Percentiles rank a stretch among this genome's conserved stretches.
These are phyloP conservation scores for Nematolebias whitei DNA, from an alignment of 2,113 vertebrate genomes.

Conservation along the genomic window DNA sequence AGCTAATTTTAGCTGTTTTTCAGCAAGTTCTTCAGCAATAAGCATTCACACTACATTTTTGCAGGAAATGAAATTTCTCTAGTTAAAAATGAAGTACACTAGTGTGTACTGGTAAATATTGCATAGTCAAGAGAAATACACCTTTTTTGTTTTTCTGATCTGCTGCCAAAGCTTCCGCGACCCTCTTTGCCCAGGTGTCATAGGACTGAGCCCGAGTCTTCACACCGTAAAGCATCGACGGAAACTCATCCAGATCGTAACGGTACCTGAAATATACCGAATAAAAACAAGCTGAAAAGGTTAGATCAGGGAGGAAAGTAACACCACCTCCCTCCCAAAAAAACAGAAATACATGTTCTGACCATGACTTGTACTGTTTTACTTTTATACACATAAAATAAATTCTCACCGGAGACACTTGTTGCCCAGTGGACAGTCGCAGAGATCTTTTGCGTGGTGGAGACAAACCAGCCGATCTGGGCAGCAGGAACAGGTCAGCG, in stretches of 20 bases:
- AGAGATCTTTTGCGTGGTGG: conserved; percentile 88
- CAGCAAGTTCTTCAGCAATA: no score
- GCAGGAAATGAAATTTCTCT: no score
- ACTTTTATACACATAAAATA: background rate
- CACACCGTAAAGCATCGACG: conserved; percentile 91
- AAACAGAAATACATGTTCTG: no score
- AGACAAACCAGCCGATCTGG: conserved; percentile 93
- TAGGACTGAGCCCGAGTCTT: conserved; percentile 96
- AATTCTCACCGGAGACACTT: conserved; percentile 90
- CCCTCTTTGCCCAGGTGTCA: conserved; percentile 93
- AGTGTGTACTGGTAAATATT: background rate
- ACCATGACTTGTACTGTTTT: background rate
- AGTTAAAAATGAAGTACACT: background rate
- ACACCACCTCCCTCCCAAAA: background rate
- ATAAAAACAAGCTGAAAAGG: background rate
- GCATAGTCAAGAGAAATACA: conserved; percentile 39
- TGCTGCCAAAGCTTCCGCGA: conserved; percentile 91
- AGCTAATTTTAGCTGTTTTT: no score
- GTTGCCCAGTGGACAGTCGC: conserved; percentile 88
- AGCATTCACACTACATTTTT: no score
- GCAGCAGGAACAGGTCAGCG: conserved; percentile 93
- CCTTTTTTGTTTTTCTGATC: conserved; percentile 97
- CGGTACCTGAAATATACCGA: conserved; percentile 83
- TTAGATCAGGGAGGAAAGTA: background rate
- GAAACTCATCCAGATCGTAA: conserved; percentile 94